Conservation (phyloP, 1,140 invertebrate species). For the Aculops lycopersici region DNA sequence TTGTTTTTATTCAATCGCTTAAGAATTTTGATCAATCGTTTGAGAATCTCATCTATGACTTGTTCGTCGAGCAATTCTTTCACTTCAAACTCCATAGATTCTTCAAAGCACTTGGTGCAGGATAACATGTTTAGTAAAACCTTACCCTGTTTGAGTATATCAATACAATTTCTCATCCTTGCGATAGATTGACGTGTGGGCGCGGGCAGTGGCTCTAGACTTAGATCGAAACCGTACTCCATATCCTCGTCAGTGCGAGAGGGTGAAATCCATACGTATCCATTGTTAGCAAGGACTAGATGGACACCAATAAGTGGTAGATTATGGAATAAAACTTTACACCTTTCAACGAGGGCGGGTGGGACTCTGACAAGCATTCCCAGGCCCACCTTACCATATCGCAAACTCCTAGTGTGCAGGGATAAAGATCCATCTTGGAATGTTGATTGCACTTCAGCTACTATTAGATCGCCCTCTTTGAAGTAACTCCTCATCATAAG, state of each 20-base stretch:
- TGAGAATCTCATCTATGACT: too few relatives aligned
- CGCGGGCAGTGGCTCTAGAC: conserved; percentile 30
- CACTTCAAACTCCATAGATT: neutral
- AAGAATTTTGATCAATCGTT: too few relatives aligned
- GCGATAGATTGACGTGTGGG: conserved; percentile 46
- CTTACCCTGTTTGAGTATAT: conserved; percentile 43
- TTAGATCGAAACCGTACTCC: conserved; percentile 41
- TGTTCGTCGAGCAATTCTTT: neutral
- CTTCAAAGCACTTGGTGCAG: conserved; percentile 1
- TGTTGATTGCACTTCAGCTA: conserved; percentile 65
- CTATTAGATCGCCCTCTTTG: conserved; percentile 72
- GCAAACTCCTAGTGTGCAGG: conserved; percentile 72
- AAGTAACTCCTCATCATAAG: conserved; percentile 79
- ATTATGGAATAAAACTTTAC: conserved; percentile 86
- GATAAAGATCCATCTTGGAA: conserved; percentile 64
- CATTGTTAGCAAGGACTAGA: conserved; percentile 81
- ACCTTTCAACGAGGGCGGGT: conserved; percentile 58
- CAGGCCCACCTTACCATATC: conserved; percentile 75
- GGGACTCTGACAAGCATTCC: conserved; percentile 66
- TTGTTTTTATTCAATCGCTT: too few relatives aligned
- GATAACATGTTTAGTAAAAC: conserved; percentile 71
- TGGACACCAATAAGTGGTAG: conserved; percentile 46
- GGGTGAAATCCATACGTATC: conserved; percentile 74
- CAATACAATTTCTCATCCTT: conserved; percentile 55
- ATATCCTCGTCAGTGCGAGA: conserved; percentile 26